Conservation (phyloP, 2,888 invertebrate species). For the Priocnemis perturbator region DNA sequence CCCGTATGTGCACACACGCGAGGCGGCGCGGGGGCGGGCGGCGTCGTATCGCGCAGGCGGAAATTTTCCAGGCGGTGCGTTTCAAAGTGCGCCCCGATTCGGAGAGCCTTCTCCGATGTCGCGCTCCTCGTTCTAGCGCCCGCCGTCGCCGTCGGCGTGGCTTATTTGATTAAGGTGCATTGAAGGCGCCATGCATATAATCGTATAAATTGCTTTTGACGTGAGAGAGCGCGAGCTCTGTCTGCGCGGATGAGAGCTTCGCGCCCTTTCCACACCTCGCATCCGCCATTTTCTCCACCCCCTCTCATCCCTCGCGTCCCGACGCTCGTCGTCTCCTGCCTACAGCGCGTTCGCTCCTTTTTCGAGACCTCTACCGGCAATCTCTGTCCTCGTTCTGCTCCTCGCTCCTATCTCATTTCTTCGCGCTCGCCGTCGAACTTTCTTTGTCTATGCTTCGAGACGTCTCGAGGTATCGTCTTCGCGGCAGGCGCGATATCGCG, state of each 20-base stretch:
- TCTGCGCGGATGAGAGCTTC: slow-evolving; percentile 58
- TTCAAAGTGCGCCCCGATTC: slow-evolving; percentile 56
- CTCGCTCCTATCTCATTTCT: not conserved
- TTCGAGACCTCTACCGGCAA: not conserved
- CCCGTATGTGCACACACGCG: slow-evolving; percentile 35
- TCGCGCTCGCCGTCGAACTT: not conserved
- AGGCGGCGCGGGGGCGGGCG: not conserved
- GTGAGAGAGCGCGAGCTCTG: slow-evolving; percentile 58
- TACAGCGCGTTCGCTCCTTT: not conserved
- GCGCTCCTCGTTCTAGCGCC: slow-evolving; percentile 15
- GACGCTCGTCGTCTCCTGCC: slow-evolving; percentile 24
- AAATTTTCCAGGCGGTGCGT: slow-evolving; percentile 53
- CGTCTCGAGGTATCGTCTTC: too few species aligned
- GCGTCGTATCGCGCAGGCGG: slow-evolving; percentile 38
- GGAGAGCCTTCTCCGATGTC: slow-evolving; percentile 49
- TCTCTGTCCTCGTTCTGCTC: too few species aligned
- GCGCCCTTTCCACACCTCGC: slow-evolving; percentile 36
- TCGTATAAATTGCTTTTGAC: slow-evolving; percentile 70
- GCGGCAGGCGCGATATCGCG: too few species aligned
- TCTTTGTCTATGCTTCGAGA: not conserved
- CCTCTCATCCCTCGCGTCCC: slow-evolving; percentile 8
- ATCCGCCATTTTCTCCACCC: slow-evolving; percentile 24
- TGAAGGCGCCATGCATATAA: slow-evolving; percentile 69
- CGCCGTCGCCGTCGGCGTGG: slow-evolving; percentile 31
- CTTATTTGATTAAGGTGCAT: slow-evolving; percentile 68